Evolutionary conservation across 92 coral and sea anemone species (phyloP).

Genomic region (Micromussa lordhowensis): DNA sequence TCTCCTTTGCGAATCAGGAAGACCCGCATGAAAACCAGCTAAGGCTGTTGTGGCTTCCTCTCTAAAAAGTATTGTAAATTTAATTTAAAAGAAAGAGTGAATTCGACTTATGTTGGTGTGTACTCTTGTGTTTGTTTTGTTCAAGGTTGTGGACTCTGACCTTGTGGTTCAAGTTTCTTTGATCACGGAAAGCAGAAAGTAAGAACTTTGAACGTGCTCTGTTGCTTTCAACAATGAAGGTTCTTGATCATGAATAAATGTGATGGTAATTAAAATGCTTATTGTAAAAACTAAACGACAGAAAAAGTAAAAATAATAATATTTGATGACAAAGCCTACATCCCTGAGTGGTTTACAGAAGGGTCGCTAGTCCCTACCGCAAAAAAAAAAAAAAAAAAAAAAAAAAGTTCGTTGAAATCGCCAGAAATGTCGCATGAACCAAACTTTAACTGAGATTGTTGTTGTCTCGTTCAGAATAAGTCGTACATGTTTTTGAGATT

Average conservation of each 20-base stretch:
- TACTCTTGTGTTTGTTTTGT: background rate
- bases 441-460: background rate
- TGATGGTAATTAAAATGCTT: background rate
- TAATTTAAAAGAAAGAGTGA: too few relatives aligned
- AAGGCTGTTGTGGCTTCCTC: too few relatives aligned
- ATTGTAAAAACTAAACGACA: background rate
- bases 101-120: too few relatives aligned
- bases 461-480: background rate
- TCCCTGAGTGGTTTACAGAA: too few relatives aligned
- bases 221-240: background rate
- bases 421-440: background rate
- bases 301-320: background rate
- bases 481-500: background rate
- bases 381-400: too few relatives aligned
- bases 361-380: background rate
- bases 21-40: too few relatives aligned
- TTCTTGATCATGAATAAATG: background rate
- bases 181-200: constrained; percentile 95
- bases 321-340: too few relatives aligned
- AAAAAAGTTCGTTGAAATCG: background rate
- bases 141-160: constrained; percentile 89
- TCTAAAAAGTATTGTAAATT: too few relatives aligned
- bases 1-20: too few relatives aligned
- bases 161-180: constrained; percentile 96
- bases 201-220: constrained; percentile 4